A percentile compares a stretch with the other conserved stretches of the same genome.
Conservation (phyloP, 2,888 invertebrate genomes). For the Tinea semifulvella region DNA sequence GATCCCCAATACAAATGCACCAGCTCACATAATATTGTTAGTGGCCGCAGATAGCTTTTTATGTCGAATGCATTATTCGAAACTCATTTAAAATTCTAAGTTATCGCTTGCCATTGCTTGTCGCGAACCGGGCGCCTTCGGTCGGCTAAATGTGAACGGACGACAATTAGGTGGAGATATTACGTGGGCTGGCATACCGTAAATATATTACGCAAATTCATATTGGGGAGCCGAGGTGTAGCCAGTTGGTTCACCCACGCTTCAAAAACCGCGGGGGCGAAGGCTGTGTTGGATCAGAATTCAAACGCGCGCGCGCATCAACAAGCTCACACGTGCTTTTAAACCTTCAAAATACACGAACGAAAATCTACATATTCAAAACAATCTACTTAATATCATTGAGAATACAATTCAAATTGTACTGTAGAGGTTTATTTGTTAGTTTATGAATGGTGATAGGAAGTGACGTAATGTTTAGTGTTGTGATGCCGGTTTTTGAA, state of each 20-base stretch:
- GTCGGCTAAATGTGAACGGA: constrained; percentile 13
- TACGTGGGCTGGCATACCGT: constrained; percentile 14
- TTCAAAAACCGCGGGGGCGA: constrained; percentile 57
- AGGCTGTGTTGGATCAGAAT: constrained; percentile 52
- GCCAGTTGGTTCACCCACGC: constrained; percentile 46
- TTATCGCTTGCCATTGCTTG: constrained; percentile 22
- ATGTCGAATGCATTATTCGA: constrained; percentile 66
- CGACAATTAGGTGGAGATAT: constrained; percentile 10
- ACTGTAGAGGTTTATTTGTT: too few relatives aligned
- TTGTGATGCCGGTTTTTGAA: constrained; percentile 39
- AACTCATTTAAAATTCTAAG: constrained; percentile 68
- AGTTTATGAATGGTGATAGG: constrained; percentile 55
- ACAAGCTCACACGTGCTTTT: constrained; percentile 47
- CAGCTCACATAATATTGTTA: constrained; percentile 65
- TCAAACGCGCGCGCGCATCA: constrained; percentile 57
- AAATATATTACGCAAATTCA: constrained; percentile 57
- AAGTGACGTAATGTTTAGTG: constrained; percentile 64
- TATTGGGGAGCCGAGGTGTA: constrained; percentile 40
- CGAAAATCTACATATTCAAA: constrained; percentile 15
- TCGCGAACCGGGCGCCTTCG: constrained; percentile 2
- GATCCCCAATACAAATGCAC: constrained; percentile 19
- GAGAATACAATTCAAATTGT: constrained; percentile 7
- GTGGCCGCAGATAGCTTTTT: constrained; percentile 62
- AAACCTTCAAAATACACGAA: constrained; percentile 28
- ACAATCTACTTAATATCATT: not conserved